Percentiles rank a stretch among this genome's conserved stretches.
Conservation (phyloP, 2,797 vertebrate species). For the Coranthus polyacanthus region DNA sequence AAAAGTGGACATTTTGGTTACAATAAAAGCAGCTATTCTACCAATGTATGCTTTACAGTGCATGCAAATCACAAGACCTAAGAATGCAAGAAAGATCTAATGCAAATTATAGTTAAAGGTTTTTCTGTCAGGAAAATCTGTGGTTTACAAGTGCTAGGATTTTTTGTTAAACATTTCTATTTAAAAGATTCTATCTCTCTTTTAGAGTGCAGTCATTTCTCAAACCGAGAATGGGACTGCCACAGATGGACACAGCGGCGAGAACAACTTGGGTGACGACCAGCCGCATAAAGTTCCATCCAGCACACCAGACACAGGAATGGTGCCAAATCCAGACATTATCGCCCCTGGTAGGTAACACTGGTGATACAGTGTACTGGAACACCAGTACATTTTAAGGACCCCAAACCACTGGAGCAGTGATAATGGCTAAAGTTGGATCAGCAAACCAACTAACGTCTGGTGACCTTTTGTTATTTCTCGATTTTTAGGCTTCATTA, state of each 20-base stretch:
- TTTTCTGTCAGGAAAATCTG: no score
- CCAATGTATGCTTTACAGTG: not conserved
- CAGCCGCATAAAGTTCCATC: slow-evolving; percentile 80
- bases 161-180: no score
- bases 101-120: no score
- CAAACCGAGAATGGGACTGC: slow-evolving; percentile 73
- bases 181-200: slow-evolving; percentile 23
- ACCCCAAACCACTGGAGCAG: slow-evolving; percentile 3
- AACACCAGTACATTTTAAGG: slow-evolving; percentile 13
- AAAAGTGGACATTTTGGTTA: not conserved
- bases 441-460: slow-evolving; percentile 6
- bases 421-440: slow-evolving; percentile 8
- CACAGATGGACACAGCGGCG: slow-evolving; percentile 67
- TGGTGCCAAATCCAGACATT: slow-evolving; percentile 86
- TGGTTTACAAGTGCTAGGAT: no score
- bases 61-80: no score
- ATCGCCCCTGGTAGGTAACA: slow-evolving; percentile 91
- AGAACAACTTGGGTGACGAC: slow-evolving; percentile 70
- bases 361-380: slow-evolving; percentile 6
- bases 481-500: not conserved
- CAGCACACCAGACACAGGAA: slow-evolving; percentile 82
- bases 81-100: no score
- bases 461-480: slow-evolving; percentile 1
- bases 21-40: not conserved
- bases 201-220: slow-evolving; percentile 65